phyloP scores from a whole-genome alignment of 1,140 invertebrate species.

The Euschistus heros region DNA sequence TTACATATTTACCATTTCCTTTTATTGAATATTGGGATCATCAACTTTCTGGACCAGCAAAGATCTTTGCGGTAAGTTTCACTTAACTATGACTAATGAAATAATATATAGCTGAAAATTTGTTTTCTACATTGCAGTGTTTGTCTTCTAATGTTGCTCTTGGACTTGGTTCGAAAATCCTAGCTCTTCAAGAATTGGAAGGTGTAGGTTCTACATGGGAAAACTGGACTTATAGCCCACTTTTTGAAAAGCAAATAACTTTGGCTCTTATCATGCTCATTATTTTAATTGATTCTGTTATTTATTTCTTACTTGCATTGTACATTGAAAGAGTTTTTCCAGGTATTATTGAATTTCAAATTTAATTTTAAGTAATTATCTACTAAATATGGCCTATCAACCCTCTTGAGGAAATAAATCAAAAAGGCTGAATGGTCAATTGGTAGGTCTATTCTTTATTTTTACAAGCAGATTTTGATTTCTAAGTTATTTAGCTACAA shows the following conservation, averaged over 20 bases:
- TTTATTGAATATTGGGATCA: conserved; percentile 39
- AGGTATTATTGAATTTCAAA: conserved; percentile 33
- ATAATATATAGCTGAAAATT: neutral
- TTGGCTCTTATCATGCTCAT: conserved; percentile 40
- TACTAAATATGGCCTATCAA: no score
- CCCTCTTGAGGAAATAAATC: no score
- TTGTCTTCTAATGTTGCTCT: conserved; percentile 48
- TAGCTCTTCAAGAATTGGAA: conserved; percentile 44
- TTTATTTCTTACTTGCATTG: conserved; percentile 41
- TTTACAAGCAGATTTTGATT: no score
- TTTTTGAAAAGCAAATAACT: conserved; percentile 35
- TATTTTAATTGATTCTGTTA: conserved; percentile 42
- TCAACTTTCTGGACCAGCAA: conserved; percentile 18
- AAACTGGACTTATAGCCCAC: conserved; percentile 36
- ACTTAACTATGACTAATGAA: neutral
- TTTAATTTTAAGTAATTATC: neutral
- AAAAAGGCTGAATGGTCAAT: no score
- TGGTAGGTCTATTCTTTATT: no score
- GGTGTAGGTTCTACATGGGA: conserved; percentile 46
- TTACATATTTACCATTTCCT: conserved; percentile 46
- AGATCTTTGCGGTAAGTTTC: conserved; percentile 23
- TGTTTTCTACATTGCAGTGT: conserved; percentile 33
- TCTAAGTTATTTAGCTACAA: no score
- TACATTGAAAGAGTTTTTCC: conserved; percentile 53
- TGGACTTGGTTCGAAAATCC: conserved; percentile 47